Evolutionary conservation across 2,113 vertebrate species (phyloP).

Genomic region (Burhinus bistriatus): DNA sequence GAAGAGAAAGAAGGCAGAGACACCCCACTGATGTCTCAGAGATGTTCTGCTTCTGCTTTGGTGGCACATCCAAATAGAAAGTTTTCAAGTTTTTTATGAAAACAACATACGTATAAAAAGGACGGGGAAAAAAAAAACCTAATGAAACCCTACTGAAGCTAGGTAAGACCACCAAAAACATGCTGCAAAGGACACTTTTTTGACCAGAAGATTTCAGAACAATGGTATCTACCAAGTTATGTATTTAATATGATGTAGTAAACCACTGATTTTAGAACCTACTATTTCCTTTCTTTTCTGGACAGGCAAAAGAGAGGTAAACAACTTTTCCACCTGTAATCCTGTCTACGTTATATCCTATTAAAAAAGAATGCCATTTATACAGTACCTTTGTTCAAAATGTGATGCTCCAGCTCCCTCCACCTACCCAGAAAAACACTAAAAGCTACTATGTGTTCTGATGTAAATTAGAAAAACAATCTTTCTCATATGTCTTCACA

Average conservation of each 20-base stretch:
- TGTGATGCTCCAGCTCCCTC: background rate
- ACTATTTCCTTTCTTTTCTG: background rate
- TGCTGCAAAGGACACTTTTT: background rate
- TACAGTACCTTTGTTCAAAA: background rate
- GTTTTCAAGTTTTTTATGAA: background rate
- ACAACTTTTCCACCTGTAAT: background rate
- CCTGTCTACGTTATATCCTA: background rate
- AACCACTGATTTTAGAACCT: background rate
- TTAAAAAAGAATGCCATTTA: background rate
- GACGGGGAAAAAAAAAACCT: accelerated
- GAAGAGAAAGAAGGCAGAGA: background rate
- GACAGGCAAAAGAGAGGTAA: background rate
- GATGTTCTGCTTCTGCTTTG: background rate
- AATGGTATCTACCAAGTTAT: background rate
- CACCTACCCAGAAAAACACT: background rate
- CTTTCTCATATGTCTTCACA: background rate
- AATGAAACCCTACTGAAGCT: background rate
- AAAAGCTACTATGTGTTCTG: background rate
- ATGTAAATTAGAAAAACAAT: background rate
- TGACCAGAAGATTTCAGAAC: background rate
- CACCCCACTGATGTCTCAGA: background rate
- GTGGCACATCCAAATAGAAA: background rate
- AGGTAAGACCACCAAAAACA: background rate
- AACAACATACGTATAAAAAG: background rate
- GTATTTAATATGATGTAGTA: background rate